These are phyloP conservation scores for Kobus ellipsiprymnus DNA, from an alignment of 2,113 vertebrate genomes.

Conservation along the genomic window DNA sequence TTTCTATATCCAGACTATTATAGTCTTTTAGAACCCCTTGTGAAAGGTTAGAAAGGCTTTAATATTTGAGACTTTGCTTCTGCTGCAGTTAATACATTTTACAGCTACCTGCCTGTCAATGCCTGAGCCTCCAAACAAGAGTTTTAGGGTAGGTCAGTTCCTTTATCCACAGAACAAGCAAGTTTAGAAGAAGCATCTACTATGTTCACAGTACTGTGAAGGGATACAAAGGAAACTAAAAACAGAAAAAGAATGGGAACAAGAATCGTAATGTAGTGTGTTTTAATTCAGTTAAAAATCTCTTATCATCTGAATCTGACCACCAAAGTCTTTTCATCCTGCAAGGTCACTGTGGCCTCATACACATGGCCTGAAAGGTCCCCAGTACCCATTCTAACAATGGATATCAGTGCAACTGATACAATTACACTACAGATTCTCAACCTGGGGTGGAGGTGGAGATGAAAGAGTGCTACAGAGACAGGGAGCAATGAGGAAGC, in stretches of 20 bases:
- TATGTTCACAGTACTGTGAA: background rate
- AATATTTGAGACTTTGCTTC: slow-evolving; percentile 10
- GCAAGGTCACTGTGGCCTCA: background rate
- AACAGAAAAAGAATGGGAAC: background rate
- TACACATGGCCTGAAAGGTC: background rate
- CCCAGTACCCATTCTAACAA: background rate
- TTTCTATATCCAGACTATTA: background rate
- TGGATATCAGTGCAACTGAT: background rate
- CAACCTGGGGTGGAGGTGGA: background rate
- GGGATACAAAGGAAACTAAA: background rate
- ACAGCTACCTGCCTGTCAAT: background rate
- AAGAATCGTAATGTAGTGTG: slow-evolving; percentile 4
- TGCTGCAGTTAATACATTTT: background rate
- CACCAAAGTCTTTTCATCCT: background rate
- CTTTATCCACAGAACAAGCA: background rate
- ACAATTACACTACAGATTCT: background rate
- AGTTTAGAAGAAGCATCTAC: background rate
- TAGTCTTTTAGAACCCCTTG: background rate
- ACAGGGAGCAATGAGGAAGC: background rate
- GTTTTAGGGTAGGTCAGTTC: background rate
- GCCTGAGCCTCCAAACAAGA: background rate
- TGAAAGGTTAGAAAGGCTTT: background rate
- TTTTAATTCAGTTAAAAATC: background rate
- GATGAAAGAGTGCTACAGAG: background rate
- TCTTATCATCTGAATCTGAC: background rate